These are phyloP conservation scores for Zootoca vivipara DNA, from an alignment of 2,113 vertebrate genomes.

Conservation along the genomic window DNA sequence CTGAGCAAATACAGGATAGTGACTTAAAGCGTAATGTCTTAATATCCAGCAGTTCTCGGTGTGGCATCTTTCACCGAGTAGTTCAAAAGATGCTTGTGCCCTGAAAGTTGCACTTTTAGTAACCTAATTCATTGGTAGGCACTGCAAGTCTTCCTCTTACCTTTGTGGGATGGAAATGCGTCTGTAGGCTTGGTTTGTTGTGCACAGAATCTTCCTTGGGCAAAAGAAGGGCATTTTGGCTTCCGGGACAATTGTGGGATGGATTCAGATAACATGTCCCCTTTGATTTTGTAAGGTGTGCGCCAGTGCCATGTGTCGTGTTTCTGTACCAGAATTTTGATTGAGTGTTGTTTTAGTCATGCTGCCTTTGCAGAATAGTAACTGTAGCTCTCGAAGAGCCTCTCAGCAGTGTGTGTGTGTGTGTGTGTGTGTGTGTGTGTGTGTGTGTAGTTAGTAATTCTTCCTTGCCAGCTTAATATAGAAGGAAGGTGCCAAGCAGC, in stretches of 20 bases:
- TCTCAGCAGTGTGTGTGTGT: too few species aligned
- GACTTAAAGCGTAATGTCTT: conserved; percentile 19
- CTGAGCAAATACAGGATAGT: conserved; percentile 9
- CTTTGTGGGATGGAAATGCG: not conserved
- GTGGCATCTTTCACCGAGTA: not conserved
- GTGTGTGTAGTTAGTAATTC: too few species aligned
- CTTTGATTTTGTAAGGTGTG: too few species aligned
- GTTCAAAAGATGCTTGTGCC: not conserved
- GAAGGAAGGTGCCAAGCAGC: too few species aligned
- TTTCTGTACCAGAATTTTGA: not conserved
- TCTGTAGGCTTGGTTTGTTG: not conserved
- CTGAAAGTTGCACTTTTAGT: not conserved
- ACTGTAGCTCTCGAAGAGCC: too few species aligned
- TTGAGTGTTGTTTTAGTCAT: too few species aligned
- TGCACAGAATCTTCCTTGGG: not conserved
- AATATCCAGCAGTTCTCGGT: not conserved
- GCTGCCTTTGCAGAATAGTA: too few species aligned
- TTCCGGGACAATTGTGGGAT: not conserved
- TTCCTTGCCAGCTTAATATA: too few species aligned
- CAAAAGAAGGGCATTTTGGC: too few species aligned
- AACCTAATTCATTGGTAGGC: not conserved
- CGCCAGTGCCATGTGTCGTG: not conserved
- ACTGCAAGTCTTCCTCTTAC: not conserved
- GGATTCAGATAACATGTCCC: not conserved
- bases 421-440: too few species aligned